A percentile compares a stretch with the other conserved stretches of the same genome.
Conservation (phyloP, 2,113 vertebrate species). For the Percina caprodes region DNA sequence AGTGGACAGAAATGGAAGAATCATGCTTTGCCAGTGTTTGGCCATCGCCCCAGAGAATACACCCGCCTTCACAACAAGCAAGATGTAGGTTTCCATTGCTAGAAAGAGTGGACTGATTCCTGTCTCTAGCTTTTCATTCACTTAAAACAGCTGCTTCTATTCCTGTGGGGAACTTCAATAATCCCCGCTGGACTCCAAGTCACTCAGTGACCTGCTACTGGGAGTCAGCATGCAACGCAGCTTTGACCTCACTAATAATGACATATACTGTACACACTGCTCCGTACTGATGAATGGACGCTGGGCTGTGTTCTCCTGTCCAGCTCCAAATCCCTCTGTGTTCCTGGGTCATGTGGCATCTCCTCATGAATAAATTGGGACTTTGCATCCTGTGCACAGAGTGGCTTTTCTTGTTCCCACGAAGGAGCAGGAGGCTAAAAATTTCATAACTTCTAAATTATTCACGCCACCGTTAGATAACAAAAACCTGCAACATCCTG, state of each 20-base stretch:
- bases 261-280: conserved; percentile 14
- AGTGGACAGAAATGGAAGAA: conserved; percentile 47
- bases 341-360: conserved; percentile 41
- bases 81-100: conserved; percentile 9
- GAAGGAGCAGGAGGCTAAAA: conserved; percentile 67
- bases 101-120: conserved; percentile 31
- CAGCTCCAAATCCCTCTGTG: conserved; percentile 34
- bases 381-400: conserved; percentile 73
- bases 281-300: conserved; percentile 27
- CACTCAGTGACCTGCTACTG: conserved; percentile 22
- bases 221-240: conserved; percentile 15
- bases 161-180: conserved; percentile 32
- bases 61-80: conserved; percentile 6
- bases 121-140: conserved; percentile 18
- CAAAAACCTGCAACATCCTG: conserved; percentile 57
- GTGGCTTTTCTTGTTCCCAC: conserved; percentile 82
- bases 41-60: conserved; percentile 19
- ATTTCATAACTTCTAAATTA: conserved; percentile 78
- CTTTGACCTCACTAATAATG: conserved; percentile 46
- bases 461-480: conserved; percentile 65
- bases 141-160: conserved; percentile 29
- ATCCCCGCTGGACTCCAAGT: conserved; percentile 22
- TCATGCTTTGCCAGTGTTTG: conserved; percentile 1
- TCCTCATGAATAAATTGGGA: conserved; percentile 79
- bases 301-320: conserved; percentile 28